phyloP scores from a whole-genome alignment of 2,888 invertebrate species.

The Periphyllus acericola region DNA sequence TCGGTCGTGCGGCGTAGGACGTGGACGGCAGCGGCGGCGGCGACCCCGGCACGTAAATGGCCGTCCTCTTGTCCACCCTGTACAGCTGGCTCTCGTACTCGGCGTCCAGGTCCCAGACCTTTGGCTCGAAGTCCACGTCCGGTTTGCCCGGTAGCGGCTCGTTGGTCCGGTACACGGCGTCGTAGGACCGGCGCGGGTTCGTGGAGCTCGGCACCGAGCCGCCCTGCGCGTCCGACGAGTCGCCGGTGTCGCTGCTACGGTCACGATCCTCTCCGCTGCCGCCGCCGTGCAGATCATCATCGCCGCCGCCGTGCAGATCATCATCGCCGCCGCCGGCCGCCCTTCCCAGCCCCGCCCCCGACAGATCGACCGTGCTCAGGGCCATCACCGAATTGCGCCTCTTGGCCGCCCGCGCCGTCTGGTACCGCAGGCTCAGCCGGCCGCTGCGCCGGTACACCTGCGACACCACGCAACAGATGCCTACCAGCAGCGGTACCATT shows the following conservation, averaged over 20 bases:
- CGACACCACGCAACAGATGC: constrained; percentile 76
- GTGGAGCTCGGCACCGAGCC: constrained; percentile 66
- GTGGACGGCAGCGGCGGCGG: constrained; percentile 7
- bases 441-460: constrained; percentile 66
- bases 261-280: neutral
- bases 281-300: neutral
- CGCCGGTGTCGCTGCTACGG: neutral
- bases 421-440: constrained; percentile 56
- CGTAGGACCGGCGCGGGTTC: constrained; percentile 78
- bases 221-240: neutral
- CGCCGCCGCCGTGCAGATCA: neutral
- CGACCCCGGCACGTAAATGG: constrained; percentile 55
- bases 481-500: constrained; percentile 78
- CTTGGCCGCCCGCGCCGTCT: constrained; percentile 61
- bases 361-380: constrained; percentile 60
- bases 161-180: constrained; percentile 83
- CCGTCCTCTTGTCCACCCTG: constrained; percentile 49
- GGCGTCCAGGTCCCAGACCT: constrained; percentile 70
- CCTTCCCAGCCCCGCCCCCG: neutral
- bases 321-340: neutral
- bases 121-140: constrained; percentile 78
- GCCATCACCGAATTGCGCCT: constrained; percentile 62
- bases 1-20: neutral
- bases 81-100: constrained; percentile 60
- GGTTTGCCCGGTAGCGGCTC: constrained; percentile 83